These are phyloP conservation scores for Buceros bicornis DNA, from an alignment of 2,797 vertebrate species.

Conservation along the genomic window DNA sequence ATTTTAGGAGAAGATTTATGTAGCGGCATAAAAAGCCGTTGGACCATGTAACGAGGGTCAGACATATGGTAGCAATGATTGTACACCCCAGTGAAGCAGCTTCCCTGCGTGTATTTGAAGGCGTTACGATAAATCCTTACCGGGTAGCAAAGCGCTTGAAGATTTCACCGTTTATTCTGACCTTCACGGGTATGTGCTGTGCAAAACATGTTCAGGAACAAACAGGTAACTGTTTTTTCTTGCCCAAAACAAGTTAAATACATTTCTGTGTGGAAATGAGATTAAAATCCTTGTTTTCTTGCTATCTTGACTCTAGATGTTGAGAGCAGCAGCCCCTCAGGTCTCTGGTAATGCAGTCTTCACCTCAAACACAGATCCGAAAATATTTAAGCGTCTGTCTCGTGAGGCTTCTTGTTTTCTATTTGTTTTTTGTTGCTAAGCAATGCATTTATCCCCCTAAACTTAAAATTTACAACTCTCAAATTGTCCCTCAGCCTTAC, in stretches of 20 bases:
- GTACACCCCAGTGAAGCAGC: background rate
- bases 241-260: background rate
- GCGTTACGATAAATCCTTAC: background rate
- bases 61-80: slow-evolving; percentile 40
- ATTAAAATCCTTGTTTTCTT: background rate
- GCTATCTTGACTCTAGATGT: background rate
- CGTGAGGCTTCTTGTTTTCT: slow-evolving; percentile 78
- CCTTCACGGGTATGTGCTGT: accelerated
- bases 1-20: slow-evolving; percentile 49
- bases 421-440: slow-evolving; percentile 82
- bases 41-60: slow-evolving; percentile 2
- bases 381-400: slow-evolving; percentile 73
- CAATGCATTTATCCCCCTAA: slow-evolving; percentile 69
- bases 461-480: slow-evolving; percentile 69
- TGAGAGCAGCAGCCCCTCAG: slow-evolving; percentile 16
- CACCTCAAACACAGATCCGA: slow-evolving; percentile 67
- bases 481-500: slow-evolving; percentile 52
- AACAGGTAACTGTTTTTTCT: background rate
- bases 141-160: background rate
- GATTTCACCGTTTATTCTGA: background rate
- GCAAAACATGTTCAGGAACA: background rate
- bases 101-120: background rate
- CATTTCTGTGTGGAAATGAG: background rate
- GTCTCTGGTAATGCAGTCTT: slow-evolving; percentile 71
- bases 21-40: slow-evolving; percentile 21